Percentiles rank a stretch among this genome's conserved stretches.
Conservation (phyloP, 2,888 invertebrate species). For the Lasioglossum morio region DNA sequence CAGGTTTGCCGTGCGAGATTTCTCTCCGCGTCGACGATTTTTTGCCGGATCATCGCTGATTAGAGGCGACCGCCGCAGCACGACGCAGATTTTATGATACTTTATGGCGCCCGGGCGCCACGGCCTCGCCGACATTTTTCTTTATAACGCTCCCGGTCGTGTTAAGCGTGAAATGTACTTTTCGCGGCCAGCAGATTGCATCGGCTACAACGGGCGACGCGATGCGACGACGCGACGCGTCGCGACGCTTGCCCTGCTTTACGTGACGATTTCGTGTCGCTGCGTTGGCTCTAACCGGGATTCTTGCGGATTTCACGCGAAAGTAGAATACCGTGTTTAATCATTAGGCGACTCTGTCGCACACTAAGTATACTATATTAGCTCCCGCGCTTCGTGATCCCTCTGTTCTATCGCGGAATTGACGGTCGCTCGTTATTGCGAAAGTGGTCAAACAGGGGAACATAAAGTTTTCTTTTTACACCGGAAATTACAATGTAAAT, state of each 20-base stretch:
- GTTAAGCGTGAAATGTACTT: conserved; percentile 40
- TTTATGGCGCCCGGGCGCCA: conserved; percentile 33
- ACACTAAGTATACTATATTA: background rate
- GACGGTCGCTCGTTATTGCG: background rate
- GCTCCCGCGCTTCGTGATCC: background rate
- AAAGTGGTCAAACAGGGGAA: background rate
- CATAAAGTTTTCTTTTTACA: background rate
- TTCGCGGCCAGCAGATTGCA: conserved; percentile 30
- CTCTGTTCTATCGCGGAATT: background rate
- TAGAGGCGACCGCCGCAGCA: conserved; percentile 43
- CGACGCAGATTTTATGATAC: conserved; percentile 39
- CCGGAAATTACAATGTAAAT: background rate
- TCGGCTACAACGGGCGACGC: background rate
- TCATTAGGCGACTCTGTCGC: background rate
- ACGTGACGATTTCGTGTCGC: background rate
- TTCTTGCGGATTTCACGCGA: conserved; percentile 3
- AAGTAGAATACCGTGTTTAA: conserved; percentile 15
- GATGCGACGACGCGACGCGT: background rate
- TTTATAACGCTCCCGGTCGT: conserved; percentile 30
- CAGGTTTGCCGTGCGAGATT: conserved; percentile 1
- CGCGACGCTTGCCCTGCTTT: background rate
- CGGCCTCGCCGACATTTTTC: conserved; percentile 28
- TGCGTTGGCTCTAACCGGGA: background rate
- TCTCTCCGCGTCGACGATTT: conserved; percentile 28
- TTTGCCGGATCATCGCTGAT: conserved; percentile 59